A percentile compares a stretch with the other conserved stretches of the same genome.
Evolutionary conservation across 1,140 invertebrate species (phyloP).

Genomic region (Drosophila kikkawai): DNA sequence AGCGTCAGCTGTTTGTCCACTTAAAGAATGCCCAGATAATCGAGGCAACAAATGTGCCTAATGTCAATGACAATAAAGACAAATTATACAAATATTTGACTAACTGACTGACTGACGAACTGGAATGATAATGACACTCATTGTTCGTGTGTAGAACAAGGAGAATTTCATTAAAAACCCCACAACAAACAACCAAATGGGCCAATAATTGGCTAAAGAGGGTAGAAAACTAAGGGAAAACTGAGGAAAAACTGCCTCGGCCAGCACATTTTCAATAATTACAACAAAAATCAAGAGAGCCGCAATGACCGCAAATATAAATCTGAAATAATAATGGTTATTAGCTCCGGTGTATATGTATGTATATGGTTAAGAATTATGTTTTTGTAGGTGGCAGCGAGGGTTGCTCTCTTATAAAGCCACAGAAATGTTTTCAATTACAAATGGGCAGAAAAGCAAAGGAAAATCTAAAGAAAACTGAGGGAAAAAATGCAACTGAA

Average conservation of each 20-base stretch:
- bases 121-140: conserved; percentile 61
- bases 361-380: not conserved
- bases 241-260: conserved; percentile 12
- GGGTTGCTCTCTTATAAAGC: conserved; percentile 16
- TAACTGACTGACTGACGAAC: conserved; percentile 48
- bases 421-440: conserved; percentile 60
- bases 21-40: conserved; percentile 76
- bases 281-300: conserved; percentile 37
- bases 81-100: conserved; percentile 77
- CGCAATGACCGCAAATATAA: conserved; percentile 49
- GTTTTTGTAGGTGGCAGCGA: conserved; percentile 5
- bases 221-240: conserved; percentile 16
- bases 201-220: conserved; percentile 28
- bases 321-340: conserved; percentile 55
- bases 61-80: conserved; percentile 78
- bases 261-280: conserved; percentile 51
- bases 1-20: conserved; percentile 76
- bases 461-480: conserved; percentile 13
- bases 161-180: conserved; percentile 52
- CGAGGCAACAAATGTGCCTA: conserved; percentile 76
- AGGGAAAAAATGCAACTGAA: conserved; percentile 57
- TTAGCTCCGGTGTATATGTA: conserved; percentile 16
- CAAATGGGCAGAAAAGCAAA: conserved; percentile 27
- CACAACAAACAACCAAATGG: conserved; percentile 12
- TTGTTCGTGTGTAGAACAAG: conserved; percentile 50